Evolutionary conservation across 1,140 invertebrate species (phyloP), one percentile per base, ranked within the genome.

Genomic region (Zaprionus ghesquierei): DNA sequence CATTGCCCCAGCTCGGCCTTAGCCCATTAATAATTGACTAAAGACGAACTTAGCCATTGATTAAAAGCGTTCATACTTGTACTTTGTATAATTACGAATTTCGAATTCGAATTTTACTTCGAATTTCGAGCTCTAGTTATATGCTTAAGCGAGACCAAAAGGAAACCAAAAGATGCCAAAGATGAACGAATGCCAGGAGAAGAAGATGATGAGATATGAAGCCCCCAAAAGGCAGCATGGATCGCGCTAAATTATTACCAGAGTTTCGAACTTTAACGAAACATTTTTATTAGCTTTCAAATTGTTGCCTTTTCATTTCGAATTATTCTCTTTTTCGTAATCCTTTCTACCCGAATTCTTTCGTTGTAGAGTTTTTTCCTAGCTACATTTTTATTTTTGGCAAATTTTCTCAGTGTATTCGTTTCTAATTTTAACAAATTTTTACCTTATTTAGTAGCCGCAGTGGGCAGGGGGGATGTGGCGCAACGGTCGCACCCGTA

Each of bases 21-120:
- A 41, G n/a, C n/a, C 65, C 65, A 86, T 85, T 81, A 86, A 75
- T 86, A 78, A 81, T 87, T 78, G 75, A 87, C 81, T 81, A 78
- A 75, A 85, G 64, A 78, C 73, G 78, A 85, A 86, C 80, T 72
- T 85, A 85, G 81, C 78, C 86, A 86, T 85, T 86, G 76, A 81
- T 75, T 86, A 68, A 55, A 63, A 50, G 68, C 18, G 18, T 70
- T 27, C 33, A 60, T 77, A 75, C 73, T 60, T 76, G 68, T 56
- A 80, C 46, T 69, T 55, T 41, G 35, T 41, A 70, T 78, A 77
- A 54, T 77, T 73, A 76, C 46, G n/a, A 41, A 41, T 41, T 15
- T 41, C 6, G 35, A 41, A 41, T 41, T 41, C n/a, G 35, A 41
- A 6, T 41, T n/a, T 5, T 6, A 8, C 6, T 41, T 8, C 35